These are phyloP conservation scores for Hydriomena furcata DNA, from an alignment of 2,888 invertebrate species.

Conservation along the genomic window DNA sequence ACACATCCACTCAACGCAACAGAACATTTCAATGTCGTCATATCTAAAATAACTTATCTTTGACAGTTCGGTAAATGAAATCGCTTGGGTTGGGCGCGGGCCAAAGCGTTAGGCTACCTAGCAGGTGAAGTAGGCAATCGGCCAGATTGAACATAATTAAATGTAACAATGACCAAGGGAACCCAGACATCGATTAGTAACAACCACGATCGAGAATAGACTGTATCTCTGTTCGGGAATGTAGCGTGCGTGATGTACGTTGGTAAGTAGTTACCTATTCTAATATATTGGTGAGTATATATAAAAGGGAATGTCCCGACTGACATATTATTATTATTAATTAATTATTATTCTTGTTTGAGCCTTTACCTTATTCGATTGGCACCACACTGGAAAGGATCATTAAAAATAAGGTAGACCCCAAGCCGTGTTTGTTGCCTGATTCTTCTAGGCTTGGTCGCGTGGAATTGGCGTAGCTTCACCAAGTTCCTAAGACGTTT, in stretches of 20 bases:
- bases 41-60: conserved; percentile 82
- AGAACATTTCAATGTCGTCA: conserved; percentile 74
- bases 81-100: conserved; percentile 70
- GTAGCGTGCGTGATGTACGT: conserved; percentile 32
- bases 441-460: too few species aligned
- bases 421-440: too few species aligned
- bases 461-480: too few species aligned
- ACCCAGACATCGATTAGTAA: conserved; percentile 65
- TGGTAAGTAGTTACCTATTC: conserved; percentile 28
- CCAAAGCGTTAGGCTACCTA: conserved; percentile 72
- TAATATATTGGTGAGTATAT: too few species aligned
- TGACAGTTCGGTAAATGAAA: conserved; percentile 81
- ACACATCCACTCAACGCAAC: conserved; percentile 55
- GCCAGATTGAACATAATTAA: conserved; percentile 80
- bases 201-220: conserved; percentile 50
- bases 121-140: conserved; percentile 77
- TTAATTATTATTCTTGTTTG: too few species aligned
- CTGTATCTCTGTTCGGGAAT: conserved; percentile 26
- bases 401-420: too few species aligned
- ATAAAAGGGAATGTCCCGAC: too few species aligned
- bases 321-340: too few species aligned
- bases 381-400: too few species aligned
- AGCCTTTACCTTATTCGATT: too few species aligned
- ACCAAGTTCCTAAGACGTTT: too few species aligned
- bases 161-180: conserved; percentile 74